Base-by-base conservation (phyloP, 2,888 invertebrate genomes). In the Apodemia zela region DNA sequence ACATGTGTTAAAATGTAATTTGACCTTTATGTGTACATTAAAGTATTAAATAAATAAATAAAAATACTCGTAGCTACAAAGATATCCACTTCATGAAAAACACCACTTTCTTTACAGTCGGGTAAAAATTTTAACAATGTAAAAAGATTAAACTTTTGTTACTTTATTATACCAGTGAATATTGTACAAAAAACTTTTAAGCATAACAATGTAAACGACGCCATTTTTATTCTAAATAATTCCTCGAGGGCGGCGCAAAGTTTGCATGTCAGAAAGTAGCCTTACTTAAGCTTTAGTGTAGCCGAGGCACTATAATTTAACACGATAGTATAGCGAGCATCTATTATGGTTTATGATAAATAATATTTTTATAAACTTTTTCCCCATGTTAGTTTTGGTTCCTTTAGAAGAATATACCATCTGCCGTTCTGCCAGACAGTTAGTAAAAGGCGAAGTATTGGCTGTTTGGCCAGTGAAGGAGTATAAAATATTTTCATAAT, bases 141-240 rank as follows among this genome's bases (percentile, higher is more conserved):
- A 45, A n/a, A 45, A 45, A 45, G 6, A 45, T 7, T 45, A 6
- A 45, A 45, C 45, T n/a, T 45, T 45, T 45, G 17, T 17, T 17
- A n/a, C 15, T 45, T 7, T 45, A 45, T 17, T n/a, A 45, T 17
- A 45, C 17, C n/a, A 45, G 45, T 45, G 8, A 17, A 45, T n/a
- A 45, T 45, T 45, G n/a, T 45, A 45, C 45, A 45, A 45, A 45
- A 42, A 45, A n/a, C 45, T 45, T 45, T 45, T n/a, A 45, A 45
- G 17, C n/a, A 45, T 25, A 25, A 54, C 54, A 54, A 29, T 54
- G 29, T 54, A 54, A 29, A 54, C 18, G 54, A 54, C 25, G 54
- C 21, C 54, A 54, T 54, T 54, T 54, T 54, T 54, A 54, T 54
- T 54, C 25, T 54, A 54, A 54, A 54, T 54, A 54, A 54, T 15